Evolutionary conservation across 2,797 vertebrate genomes (phyloP).

Genomic region (Gouania willdenowi): DNA sequence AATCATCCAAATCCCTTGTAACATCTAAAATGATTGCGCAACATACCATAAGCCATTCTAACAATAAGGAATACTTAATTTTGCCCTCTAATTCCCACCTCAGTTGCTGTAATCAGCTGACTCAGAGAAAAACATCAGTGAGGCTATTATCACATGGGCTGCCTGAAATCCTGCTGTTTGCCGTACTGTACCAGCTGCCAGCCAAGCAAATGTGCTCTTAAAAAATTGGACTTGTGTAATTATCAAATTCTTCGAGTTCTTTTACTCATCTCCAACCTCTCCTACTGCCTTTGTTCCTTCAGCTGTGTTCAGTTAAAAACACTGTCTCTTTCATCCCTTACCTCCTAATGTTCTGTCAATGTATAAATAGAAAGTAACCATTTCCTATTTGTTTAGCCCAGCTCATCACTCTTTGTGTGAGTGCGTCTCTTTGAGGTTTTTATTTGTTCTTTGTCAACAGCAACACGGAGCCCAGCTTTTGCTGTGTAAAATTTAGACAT

Average conservation of each 20-base stretch:
- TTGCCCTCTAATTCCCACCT: slow-evolving; percentile 8
- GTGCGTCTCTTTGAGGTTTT: slow-evolving; percentile 6
- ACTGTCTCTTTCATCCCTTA: background rate
- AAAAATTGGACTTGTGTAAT: slow-evolving; percentile 3
- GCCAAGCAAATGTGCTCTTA: slow-evolving; percentile 10
- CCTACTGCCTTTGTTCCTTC: background rate
- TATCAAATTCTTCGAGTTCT: slow-evolving; percentile 2
- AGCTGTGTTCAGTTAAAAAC: background rate
- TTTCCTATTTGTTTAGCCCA: slow-evolving; percentile 6
- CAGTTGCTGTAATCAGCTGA: slow-evolving; percentile 26
- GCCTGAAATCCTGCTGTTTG: slow-evolving; percentile 29
- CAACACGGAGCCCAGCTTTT: slow-evolving; percentile 20
- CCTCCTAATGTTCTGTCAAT: background rate
- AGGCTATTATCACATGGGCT: slow-evolving; percentile 23
- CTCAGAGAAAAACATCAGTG: slow-evolving; percentile 22
- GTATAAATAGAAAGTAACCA: slow-evolving; percentile 11
- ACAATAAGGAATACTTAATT: slow-evolving; percentile 11
- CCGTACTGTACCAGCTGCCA: slow-evolving; percentile 19
- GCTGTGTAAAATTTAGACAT: slow-evolving; percentile 42
- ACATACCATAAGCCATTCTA: background rate
- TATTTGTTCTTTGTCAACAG: slow-evolving; percentile 27
- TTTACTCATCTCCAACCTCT: background rate
- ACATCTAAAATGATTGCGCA: slow-evolving; percentile 4
- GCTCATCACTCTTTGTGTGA: background rate
- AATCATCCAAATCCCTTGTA: slow-evolving; percentile 10